Evolutionary conservation across 2,888 invertebrate species (phyloP).

Genomic region (Acanthosepion lycidas): DNA sequence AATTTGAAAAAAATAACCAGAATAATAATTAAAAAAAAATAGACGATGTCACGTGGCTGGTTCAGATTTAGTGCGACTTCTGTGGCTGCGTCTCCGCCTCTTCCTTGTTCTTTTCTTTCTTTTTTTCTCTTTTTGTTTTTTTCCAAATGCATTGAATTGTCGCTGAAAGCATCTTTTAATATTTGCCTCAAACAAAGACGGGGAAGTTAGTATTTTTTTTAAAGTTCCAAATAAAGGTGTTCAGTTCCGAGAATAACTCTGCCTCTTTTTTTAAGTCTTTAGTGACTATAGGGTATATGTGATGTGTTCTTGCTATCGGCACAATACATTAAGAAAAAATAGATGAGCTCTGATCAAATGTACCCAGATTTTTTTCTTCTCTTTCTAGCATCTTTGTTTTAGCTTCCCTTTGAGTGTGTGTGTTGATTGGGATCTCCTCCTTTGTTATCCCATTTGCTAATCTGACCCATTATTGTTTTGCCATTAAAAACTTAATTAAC

Average conservation of each 20-base stretch:
- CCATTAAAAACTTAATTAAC: not conserved
- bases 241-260: not conserved
- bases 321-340: not conserved
- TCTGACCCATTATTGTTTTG: not conserved
- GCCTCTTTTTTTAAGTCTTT: not conserved
- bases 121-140: not conserved
- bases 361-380: not conserved
- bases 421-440: not conserved
- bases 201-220: not conserved
- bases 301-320: not conserved
- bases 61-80: slow-evolving; percentile 33
- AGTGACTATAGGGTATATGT: not conserved
- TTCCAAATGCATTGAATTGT: not conserved
- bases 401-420: not conserved
- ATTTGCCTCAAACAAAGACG: not conserved
- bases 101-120: not conserved
- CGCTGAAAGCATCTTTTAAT: slow-evolving; percentile 5
- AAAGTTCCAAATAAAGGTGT: slow-evolving; percentile 2
- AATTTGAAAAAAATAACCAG: slow-evolving; percentile 4
- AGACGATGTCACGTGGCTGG: not conserved
- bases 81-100: not conserved
- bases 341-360: not conserved
- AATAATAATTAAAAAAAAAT: not conserved
- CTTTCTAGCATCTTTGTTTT: not conserved
- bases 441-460: not conserved